Evolutionary conservation across 2,888 invertebrate genomes (phyloP).

Genomic region (Polyploca ridens): DNA sequence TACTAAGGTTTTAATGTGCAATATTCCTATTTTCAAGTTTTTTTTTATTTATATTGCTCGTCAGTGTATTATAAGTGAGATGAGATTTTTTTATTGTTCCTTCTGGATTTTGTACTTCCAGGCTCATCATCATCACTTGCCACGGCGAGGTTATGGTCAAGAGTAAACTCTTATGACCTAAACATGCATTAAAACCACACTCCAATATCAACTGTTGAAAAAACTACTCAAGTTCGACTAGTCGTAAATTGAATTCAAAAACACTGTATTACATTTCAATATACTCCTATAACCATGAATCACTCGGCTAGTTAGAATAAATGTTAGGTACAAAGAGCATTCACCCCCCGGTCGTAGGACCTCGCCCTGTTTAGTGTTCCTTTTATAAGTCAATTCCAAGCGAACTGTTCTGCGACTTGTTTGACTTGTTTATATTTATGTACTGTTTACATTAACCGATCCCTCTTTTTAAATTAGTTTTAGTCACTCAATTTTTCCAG

Average conservation of each 20-base stretch:
- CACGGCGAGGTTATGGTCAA: too few relatives aligned
- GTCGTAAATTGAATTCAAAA: not conserved
- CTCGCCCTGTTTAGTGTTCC: constrained; percentile 33
- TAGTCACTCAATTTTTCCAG: not conserved
- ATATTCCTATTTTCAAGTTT: too few relatives aligned
- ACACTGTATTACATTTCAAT: constrained; percentile 7
- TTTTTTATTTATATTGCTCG: too few relatives aligned
- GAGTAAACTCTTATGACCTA: too few relatives aligned
- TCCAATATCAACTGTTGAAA: not conserved
- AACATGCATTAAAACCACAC: not conserved
- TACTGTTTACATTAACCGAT: constrained; percentile 37
- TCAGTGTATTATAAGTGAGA: too few relatives aligned
- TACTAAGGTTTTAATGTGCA: too few relatives aligned
- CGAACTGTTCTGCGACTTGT: constrained; percentile 48
- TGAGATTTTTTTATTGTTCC: too few relatives aligned
- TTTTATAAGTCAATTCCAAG: constrained; percentile 52
- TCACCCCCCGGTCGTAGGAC: constrained; percentile 44
- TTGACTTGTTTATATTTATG: constrained; percentile 46
- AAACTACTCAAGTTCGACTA: not conserved
- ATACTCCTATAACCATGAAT: constrained; percentile 19
- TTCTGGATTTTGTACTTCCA: too few relatives aligned
- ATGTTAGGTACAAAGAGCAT: constrained; percentile 43
- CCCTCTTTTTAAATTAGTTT: constrained; percentile 2
- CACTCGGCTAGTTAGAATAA: constrained; percentile 40
- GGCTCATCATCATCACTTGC: too few relatives aligned